Evolutionary conservation across 2,113 vertebrate genomes (phyloP), one percentile per base, ranked within the genome.

Genomic region (Solea senegalensis): DNA sequence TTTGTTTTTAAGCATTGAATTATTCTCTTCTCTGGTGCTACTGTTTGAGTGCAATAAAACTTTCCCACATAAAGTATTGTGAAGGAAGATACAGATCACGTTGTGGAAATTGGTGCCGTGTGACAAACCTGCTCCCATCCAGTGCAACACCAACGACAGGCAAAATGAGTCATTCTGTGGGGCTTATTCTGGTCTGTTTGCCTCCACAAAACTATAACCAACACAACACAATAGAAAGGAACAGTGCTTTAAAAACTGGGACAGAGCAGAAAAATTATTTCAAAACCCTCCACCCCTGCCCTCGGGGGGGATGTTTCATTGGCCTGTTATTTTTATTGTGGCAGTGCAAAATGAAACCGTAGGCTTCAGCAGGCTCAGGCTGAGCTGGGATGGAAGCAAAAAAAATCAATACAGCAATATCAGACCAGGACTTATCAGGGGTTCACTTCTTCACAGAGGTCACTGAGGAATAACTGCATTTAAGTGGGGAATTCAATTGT

Each of bases 1-100:
- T 96, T 94, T 94, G 93, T 93, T 96, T 96, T 96, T 94, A 96
- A 95, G 94, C 95, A 92, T 95, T 95, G 91, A 95, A 94, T 96
- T 95, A 96, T 95, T 96, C 87, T 93, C 87, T 89, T 92, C 90
- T 82, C 86, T 26, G 48, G 52, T 16, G 65, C 60, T 59, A 48
- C 54, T 67, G 40, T 65, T 57, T 28, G 49, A 69, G 15, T 61
- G 57, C 58, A 63, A 21, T 15, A 53, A 8, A 53, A 58, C n/a
- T 49, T 76, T 48, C 28, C 61, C 48, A 39, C 34, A 64, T 34
- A 15, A n/a, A 59, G 50, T 44, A 69, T 0, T 34, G 41, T 15
- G 15, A 14, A 3, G 21, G 21, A 66, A 40, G 63, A 49, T 65
- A 27, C 52, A 57, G 43, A 62, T 44, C 40, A 15, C 40, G 14